A percentile compares a stretch with the other conserved stretches of the same genome.
Conservation (phyloP, 2,797 vertebrate species). For the Lutjanus argentimaculatus region DNA sequence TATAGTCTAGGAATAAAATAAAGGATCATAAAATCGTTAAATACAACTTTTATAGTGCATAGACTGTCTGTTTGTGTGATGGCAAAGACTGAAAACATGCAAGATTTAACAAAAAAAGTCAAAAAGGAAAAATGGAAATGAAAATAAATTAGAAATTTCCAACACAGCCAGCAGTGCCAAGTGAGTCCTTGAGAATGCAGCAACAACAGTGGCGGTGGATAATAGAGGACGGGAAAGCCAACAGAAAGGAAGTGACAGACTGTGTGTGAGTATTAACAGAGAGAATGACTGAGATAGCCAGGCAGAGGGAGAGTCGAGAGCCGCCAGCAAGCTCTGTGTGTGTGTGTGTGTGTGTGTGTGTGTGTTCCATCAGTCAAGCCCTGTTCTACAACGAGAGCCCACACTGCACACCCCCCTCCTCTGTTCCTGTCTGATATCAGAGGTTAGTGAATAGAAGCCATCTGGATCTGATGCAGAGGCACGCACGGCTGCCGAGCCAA, state of each 20-base stretch:
- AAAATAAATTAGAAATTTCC: not conserved
- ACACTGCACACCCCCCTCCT: constrained; percentile 18
- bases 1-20: too few relatives aligned
- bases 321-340: constrained; percentile 9
- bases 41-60: too few relatives aligned
- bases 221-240: constrained; percentile 2
- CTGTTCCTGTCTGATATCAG: constrained; percentile 49
- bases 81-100: not conserved
- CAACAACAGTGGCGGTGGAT: constrained; percentile 15
- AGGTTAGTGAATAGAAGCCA: constrained; percentile 67
- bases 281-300: constrained; percentile 10
- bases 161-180: constrained; percentile 3
- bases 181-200: constrained; percentile 6
- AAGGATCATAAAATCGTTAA: too few relatives aligned
- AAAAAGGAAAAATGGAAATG: not conserved
- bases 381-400: constrained; percentile 1
- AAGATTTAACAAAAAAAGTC: not conserved
- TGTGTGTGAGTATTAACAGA: constrained; percentile 38
- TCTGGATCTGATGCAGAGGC: constrained; percentile 69
- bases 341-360: constrained; percentile 20
- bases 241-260: constrained; percentile 23
- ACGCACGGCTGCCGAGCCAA: constrained; percentile 36
- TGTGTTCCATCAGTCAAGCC: constrained; percentile 35
- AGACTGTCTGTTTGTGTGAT: too few relatives aligned
- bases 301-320: constrained; percentile 23